Conservation (phyloP, 2,113 vertebrate genomes). For the Rhinogobius similis region DNA sequence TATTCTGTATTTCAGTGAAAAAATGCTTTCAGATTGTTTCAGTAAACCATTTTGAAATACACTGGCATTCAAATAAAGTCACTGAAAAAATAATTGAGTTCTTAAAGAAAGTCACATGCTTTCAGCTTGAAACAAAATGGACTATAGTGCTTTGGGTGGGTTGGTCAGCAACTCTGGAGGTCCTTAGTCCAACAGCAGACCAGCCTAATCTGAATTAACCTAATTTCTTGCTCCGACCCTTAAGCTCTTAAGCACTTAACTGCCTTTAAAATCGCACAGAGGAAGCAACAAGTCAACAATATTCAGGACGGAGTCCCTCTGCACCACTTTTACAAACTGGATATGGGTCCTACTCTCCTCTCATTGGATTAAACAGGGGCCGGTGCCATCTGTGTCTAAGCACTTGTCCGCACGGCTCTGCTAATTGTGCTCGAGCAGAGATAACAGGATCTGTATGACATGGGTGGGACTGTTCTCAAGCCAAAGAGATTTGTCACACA, state of each 20-base stretch:
- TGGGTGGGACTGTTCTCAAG: conserved; percentile 27
- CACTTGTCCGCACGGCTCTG: conserved; percentile 27
- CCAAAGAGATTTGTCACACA: conserved; percentile 17
- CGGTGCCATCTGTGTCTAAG: conserved; percentile 40
- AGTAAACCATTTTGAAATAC: background rate
- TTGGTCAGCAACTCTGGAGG: conserved; percentile 36
- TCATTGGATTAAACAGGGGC: conserved; percentile 36
- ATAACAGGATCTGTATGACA: conserved; percentile 59
- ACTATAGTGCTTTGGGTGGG: conserved; percentile 20
- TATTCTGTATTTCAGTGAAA: no score
- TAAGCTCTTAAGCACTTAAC: conserved; percentile 69
- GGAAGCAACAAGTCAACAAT: conserved; percentile 62
- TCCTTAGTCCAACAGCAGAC: conserved; percentile 34
- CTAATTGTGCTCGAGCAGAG: conserved; percentile 48
- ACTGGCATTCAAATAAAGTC: background rate
- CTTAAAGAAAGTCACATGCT: background rate
- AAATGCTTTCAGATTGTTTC: background rate
- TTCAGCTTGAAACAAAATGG: background rate
- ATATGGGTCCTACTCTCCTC: conserved; percentile 24
- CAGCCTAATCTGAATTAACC: conserved; percentile 69
- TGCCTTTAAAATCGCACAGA: conserved; percentile 46
- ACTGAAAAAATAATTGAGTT: background rate
- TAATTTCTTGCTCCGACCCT: conserved; percentile 57
- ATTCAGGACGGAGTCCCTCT: conserved; percentile 30
- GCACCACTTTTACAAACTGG: conserved; percentile 31